These are phyloP conservation scores for Exephanes ischioxanthus DNA, from an alignment of 2,888 invertebrate genomes.

Conservation along the genomic window DNA sequence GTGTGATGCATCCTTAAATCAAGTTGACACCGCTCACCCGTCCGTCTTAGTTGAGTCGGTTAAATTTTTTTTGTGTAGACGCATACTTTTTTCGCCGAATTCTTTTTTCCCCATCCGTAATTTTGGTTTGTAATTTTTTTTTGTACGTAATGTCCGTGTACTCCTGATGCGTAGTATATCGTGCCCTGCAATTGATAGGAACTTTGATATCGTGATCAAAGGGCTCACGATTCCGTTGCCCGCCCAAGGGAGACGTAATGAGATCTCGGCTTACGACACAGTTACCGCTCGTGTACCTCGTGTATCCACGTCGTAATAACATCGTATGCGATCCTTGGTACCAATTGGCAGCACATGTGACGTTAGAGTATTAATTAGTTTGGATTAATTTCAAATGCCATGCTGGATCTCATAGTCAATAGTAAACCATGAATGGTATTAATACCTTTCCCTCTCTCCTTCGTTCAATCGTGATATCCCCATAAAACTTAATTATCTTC, in stretches of 20 bases:
- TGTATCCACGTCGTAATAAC: conserved; percentile 11
- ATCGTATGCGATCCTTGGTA: neutral
- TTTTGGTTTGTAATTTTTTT: neutral
- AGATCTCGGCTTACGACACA: conserved; percentile 17
- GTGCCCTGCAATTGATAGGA: neutral
- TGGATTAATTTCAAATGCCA: neutral
- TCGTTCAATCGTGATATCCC: neutral
- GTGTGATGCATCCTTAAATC: neutral
- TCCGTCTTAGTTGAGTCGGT: no score
- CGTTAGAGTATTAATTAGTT: neutral
- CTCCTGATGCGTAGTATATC: no score
- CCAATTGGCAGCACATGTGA: neutral
- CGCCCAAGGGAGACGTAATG: conserved; percentile 26
- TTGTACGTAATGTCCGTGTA: neutral
- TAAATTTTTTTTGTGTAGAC: neutral
- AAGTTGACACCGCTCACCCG: neutral
- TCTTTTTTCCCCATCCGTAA: neutral
- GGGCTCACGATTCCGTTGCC: conserved; percentile 21
- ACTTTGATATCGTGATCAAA: conserved; percentile 37
- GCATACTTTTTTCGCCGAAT: neutral
- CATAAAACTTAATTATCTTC: conserved; percentile 19
- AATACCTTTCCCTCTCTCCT: neutral
- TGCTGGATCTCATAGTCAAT: neutral
- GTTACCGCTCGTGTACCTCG: neutral
- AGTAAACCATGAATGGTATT: neutral